Conservation (phyloP, 2,797 vertebrate species). For the Perdix hodgsoniae region DNA sequence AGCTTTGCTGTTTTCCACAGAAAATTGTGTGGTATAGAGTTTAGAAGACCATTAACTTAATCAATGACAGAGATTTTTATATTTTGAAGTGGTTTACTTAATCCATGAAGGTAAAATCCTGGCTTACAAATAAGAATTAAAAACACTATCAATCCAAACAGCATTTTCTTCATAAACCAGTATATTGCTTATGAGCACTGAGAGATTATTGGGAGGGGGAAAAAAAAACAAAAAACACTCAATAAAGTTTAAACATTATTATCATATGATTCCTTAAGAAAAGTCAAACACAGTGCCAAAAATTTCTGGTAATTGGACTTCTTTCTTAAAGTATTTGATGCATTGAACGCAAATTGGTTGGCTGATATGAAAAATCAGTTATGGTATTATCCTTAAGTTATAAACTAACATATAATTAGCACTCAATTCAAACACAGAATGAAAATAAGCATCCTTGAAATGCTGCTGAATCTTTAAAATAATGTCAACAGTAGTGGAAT, state of each 20-base stretch:
- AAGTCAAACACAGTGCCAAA: slow-evolving; percentile 1
- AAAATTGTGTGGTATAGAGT: neutral
- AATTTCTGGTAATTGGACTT: neutral
- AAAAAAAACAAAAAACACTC: slow-evolving; percentile 24
- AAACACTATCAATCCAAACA: neutral
- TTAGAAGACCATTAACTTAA: neutral
- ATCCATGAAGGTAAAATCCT: neutral
- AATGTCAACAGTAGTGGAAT: neutral
- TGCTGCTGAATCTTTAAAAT: neutral
- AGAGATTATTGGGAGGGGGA: neutral
- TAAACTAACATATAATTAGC: slow-evolving; percentile 10
- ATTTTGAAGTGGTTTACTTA: neutral
- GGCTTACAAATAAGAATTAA: slow-evolving; percentile 6
- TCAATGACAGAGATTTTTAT: neutral
- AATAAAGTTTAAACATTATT: slow-evolving; percentile 35
- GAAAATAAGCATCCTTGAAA: neutral
- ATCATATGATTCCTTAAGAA: slow-evolving; percentile 14
- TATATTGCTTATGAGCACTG: neutral
- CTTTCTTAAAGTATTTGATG: neutral
- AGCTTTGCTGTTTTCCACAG: neutral
- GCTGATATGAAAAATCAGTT: neutral
- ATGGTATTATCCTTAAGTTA: slow-evolving; percentile 14
- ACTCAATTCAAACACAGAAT: slow-evolving; percentile 6
- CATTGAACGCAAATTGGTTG: neutral
- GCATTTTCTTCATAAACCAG: slow-evolving; percentile 1